A percentile compares a stretch with the other conserved stretches of the same genome.
Evolutionary conservation across 1,140 invertebrate species (phyloP).

Genomic region (Andrena cerasifolii): DNA sequence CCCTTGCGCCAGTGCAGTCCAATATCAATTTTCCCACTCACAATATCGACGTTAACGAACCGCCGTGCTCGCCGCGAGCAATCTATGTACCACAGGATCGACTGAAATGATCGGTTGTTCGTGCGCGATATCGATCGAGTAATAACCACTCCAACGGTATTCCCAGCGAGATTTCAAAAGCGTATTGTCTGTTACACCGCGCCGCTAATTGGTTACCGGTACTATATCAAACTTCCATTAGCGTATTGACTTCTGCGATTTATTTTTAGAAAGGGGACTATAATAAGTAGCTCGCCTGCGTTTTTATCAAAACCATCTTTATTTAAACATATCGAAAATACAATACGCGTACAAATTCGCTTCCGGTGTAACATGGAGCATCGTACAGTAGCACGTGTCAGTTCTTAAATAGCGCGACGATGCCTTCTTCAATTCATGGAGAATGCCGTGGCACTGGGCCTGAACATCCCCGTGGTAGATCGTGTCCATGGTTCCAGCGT

Average conservation of each 20-base stretch:
- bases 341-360: slow-evolving; percentile 7
- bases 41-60: slow-evolving; percentile 53
- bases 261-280: not conserved
- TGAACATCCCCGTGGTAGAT: slow-evolving; percentile 15
- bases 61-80: not conserved
- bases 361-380: not conserved
- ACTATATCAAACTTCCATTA: too few relatives aligned
- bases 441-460: slow-evolving; percentile 15
- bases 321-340: slow-evolving; percentile 16
- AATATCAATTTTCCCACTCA: slow-evolving; percentile 31
- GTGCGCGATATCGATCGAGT: slow-evolving; percentile 42
- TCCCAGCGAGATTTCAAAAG: slow-evolving; percentile 14
- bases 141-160: not conserved
- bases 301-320: not conserved
- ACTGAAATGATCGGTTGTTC: slow-evolving; percentile 28
- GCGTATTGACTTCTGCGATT: too few relatives aligned
- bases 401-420: not conserved
- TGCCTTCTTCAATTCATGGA: slow-evolving; percentile 10
- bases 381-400: not conserved
- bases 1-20: not conserved
- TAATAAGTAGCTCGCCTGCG: not conserved
- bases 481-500: slow-evolving; percentile 70
- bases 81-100: not conserved
- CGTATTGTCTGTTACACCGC: not conserved
- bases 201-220: slow-evolving; percentile 16